Evolutionary conservation across 2,888 invertebrate genomes (phyloP).

Genomic region (Andrena chrysosceles): DNA sequence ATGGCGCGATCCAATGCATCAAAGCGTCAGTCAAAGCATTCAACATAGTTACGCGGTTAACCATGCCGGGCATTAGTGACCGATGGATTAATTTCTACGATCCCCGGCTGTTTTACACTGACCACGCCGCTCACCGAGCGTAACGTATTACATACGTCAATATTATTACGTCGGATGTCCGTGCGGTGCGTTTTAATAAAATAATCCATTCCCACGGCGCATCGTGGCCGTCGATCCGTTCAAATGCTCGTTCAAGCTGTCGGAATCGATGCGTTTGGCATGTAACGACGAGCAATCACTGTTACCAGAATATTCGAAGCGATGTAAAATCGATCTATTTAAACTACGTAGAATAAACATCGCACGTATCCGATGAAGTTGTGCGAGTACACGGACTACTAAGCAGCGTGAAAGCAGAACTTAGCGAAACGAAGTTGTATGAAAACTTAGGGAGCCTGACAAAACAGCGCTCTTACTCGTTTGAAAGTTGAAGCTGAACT

Average conservation of each 20-base stretch:
- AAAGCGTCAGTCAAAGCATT: constrained; percentile 9
- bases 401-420: not conserved
- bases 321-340: not conserved
- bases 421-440: not conserved
- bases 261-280: not conserved
- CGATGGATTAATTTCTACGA: constrained; percentile 62
- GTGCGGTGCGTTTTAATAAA: constrained; percentile 13
- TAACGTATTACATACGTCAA: constrained; percentile 31
- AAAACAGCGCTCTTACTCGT: not conserved
- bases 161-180: constrained; percentile 29
- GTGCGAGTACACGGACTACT: not conserved
- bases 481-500: not conserved
- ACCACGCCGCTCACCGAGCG: constrained; percentile 4
- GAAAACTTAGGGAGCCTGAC: not conserved
- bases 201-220: not conserved
- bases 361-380: not conserved
- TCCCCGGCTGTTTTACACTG: constrained; percentile 40
- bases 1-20: constrained; percentile 39
- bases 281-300: too few species aligned
- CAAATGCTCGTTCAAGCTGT: not conserved
- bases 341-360: not conserved
- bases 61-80: constrained; percentile 46
- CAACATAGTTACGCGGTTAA: constrained; percentile 52
- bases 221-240: not conserved
- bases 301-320: too few species aligned